These are phyloP conservation scores for Andrena trimmerana DNA, from an alignment of 2,888 invertebrate genomes.

Conservation along the genomic window DNA sequence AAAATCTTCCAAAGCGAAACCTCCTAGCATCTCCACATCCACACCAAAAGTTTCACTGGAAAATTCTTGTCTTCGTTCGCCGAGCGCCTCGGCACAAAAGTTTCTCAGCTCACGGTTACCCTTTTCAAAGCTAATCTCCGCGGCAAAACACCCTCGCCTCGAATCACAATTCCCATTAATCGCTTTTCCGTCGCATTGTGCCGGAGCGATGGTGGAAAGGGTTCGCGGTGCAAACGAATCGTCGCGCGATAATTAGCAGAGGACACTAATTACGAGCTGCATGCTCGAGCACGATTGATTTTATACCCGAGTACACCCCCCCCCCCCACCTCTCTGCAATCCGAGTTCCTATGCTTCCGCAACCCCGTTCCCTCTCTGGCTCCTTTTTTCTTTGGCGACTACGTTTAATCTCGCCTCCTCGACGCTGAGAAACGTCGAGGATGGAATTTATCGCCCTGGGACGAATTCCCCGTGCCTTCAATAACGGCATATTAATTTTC, in stretches of 20 bases:
- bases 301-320: constrained; percentile 21
- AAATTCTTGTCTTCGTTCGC: too few species aligned
- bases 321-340: not conserved
- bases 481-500: constrained; percentile 49
- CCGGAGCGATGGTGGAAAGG: constrained; percentile 9
- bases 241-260: constrained; percentile 54
- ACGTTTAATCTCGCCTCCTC: constrained; percentile 56
- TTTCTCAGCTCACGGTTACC: too few species aligned
- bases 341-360: not conserved
- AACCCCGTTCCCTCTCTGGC: not conserved
- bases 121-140: not conserved
- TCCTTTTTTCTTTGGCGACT: constrained; percentile 24
- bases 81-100: too few species aligned
- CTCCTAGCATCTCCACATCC: too few species aligned
- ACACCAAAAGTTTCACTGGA: too few species aligned
- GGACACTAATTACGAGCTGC: constrained; percentile 51
- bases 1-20: too few species aligned
- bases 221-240: constrained; percentile 18
- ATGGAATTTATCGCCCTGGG: constrained; percentile 44
- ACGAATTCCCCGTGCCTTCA: constrained; percentile 30
- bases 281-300: constrained; percentile 49
- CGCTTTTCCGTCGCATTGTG: constrained; percentile 13
- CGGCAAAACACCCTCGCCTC: constrained; percentile 7
- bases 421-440: constrained; percentile 46
- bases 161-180: constrained; percentile 16